Base-by-base conservation (phyloP, 2,888 invertebrate genomes). In the Cybosia mesomella region DNA sequence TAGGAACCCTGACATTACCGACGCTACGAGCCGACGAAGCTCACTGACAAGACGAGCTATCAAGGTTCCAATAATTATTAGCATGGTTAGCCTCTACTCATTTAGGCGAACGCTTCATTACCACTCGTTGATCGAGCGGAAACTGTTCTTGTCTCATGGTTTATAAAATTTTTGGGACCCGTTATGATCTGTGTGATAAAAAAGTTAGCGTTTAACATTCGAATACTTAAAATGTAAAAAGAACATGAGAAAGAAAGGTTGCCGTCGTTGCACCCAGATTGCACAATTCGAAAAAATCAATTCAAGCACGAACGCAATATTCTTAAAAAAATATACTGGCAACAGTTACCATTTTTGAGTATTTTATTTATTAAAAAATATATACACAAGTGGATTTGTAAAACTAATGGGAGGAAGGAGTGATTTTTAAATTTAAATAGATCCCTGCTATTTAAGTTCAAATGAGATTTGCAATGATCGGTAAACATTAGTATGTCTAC, bases 31-130 rank as follows among this genome's bases (percentile, higher is more conserved):
- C 34, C 18, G n/a, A 53, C 62, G 58, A 58, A 62, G 53, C 59
- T 64, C 13, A 43, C 55, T 55, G 58, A 58, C 58, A 57, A 54
- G 58, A 66, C 28, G 43, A 22, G 21, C 43, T 64, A 59, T 68
- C 69, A 43, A 73, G 77, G 79, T 77, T 81, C 79, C 72, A 80
- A 74, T 78, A 81, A 72, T 82, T 87, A 85, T 88, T 86, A 86
- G 84, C 84, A 84, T 76, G 79, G 82, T 87, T 84, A 86, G 84
- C 80, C 77, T 83, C 68, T 70, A 74, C 76, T 88, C 88, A 90
- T 91, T 89, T 90, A 92, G 90, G 91, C 91, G 84, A 91, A 89
- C 88, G 92, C 92, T 91, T 91, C 87, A 88, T 87, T 83, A 86
- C 86, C 92, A 90, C 89, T 91, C 88, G 91, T 90, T 91, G 88